Percentiles rank a stretch among this genome's conserved stretches.
Evolutionary conservation across 2,113 vertebrate species (phyloP).

Genomic region (Plestiodon gilberti): DNA sequence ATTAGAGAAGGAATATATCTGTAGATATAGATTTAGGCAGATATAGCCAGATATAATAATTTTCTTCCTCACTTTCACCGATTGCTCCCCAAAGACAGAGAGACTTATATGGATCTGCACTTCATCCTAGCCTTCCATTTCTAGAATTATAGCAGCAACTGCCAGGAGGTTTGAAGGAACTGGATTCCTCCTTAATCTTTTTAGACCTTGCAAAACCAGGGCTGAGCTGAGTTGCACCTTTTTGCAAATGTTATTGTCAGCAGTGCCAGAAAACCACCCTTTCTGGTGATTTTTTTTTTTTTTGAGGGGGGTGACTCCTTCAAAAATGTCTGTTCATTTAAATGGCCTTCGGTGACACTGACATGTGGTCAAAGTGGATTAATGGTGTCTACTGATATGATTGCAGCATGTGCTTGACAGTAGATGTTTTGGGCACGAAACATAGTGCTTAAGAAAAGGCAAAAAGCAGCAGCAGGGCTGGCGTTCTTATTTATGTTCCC

Average conservation of each 20-base stretch:
- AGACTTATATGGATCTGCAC: not conserved
- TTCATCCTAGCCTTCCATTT: not conserved
- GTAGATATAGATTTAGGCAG: not conserved
- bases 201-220: not conserved
- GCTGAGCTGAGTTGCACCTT: too few relatives aligned
- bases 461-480: too few relatives aligned
- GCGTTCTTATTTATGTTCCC: too few relatives aligned
- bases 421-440: not conserved
- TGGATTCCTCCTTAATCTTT: not conserved
- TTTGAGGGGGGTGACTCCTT: not conserved
- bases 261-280: not conserved
- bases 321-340: not conserved
- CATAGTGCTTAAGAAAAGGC: not conserved
- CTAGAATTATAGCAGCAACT: not conserved
- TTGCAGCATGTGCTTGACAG: too few relatives aligned
- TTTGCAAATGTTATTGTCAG: not conserved
- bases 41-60: not conserved
- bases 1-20: not conserved
- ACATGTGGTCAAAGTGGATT: not conserved
- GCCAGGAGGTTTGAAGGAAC: too few relatives aligned
- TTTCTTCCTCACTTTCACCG: not conserved
- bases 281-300: too few relatives aligned
- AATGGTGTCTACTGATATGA: not conserved
- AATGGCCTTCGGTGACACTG: not conserved
- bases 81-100: not conserved